Base-by-base conservation (phyloP, 2,888 invertebrate genomes). In the Meiosimyza platycephala region DNA sequence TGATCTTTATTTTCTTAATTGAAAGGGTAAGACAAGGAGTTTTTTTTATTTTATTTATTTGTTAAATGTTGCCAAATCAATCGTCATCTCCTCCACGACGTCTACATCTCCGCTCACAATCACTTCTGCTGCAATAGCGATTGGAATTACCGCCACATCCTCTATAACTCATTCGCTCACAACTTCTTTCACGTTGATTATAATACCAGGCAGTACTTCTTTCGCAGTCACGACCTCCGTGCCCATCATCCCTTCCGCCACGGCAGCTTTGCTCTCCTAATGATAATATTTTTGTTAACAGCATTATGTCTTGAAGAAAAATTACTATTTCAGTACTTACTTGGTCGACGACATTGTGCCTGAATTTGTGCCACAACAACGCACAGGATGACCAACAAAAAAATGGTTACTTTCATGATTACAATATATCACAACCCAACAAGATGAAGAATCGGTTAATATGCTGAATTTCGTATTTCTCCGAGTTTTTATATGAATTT, bases 131-230 rank as follows among this genome's bases (percentile, higher is more conserved):
- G 28, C 67, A 67, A 57, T 47, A 67, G 28, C 67, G 67, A 57
- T 67, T 67, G 28, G 13, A 18, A n/a, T 55, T 67, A 15, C 67
- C 67, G 28, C 67, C 67, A 57, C 67, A 67, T 6, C 67, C 67
- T n/a, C 57, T 54, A 16, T 67, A 67, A 2, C 1, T 13, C 67
- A 67, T 67, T 9, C 13, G n/a, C 3, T 22, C 15, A 33, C 65
- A 65, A n/a, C 33, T 1, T 15, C 65, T 51, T 3, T 51, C 6
- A 9, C 12, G 16, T 13, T 22, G n/a, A 28, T 52, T 33, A n/a
- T 65, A 65, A 51, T 54, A 65, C 65, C 65, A 65, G 33, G 65
- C 52, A n/a, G 51, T 22, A 28, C 22, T 50, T 11, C 9, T 9
- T 16, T 11, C 1, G 54, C 54, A 55, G 15, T 12, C 9, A 4